Base-by-base conservation (phyloP, 2,888 invertebrate species). In the Acanthoscelides obtectus region DNA sequence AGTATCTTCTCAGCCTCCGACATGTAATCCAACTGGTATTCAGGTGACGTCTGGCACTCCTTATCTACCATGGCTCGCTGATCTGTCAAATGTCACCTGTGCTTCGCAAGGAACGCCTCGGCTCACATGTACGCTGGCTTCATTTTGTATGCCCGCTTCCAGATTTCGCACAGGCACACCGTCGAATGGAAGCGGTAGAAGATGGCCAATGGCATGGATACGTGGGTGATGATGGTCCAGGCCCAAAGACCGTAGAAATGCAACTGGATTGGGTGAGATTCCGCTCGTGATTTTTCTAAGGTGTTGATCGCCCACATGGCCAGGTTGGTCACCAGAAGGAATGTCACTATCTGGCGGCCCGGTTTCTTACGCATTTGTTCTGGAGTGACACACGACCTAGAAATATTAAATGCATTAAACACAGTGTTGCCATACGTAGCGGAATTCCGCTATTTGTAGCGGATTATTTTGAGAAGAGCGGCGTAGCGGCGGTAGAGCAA, bases 141-240 rank as follows among this genome's bases (percentile, higher is more conserved):
- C 77, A 90, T 90, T 82, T 96, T 96, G 86, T 95, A 97, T 69
- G 94, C 92, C 75, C 92, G 90, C 83, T 95, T 96, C 96, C 96
- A 97, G 72, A 97, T 93, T 84, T 96, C 96, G 80, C 95, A 96
- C 21, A 97, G 88, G 84, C 96, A 96, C 78, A 96, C 96, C 0
- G 96, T 95, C 1, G 95, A 95, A 84, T 96, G 96, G 82, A 96
- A 96, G 66, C 96, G 88, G 85, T 95, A 96, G 86, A 96, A 96
- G 78, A 96, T 95, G 0, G 94, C 94, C 68, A 96, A 86, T 0
- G 96, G 96, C 91, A 95, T 94, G 0, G 94, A 94, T 0, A 95
- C 92, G 82, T 96, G 95, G 0, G 94, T 94, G 78, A 96, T 95
- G 77, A 96, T 94, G 0, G 95, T 94, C 96, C 96, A 96, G 1